Conservation (phyloP, 2,888 invertebrate genomes). For the Tipula lateralis region DNA sequence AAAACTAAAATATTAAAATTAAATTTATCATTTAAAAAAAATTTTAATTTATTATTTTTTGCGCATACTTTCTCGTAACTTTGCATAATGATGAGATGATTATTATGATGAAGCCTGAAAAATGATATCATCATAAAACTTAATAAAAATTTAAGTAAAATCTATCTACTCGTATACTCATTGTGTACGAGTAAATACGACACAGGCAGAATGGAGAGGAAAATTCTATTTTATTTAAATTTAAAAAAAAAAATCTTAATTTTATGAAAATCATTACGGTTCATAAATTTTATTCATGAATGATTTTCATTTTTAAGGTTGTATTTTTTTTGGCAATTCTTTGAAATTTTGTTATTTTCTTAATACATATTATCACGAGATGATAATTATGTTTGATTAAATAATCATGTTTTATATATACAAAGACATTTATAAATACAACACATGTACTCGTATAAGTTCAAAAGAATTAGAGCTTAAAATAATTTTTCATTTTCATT, state of each 20-base stretch:
- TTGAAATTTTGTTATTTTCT: not conserved
- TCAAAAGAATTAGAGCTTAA: too few relatives aligned
- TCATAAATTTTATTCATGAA: slow-evolving; percentile 11
- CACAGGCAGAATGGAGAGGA: not conserved
- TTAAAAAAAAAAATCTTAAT: not conserved
- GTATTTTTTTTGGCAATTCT: not conserved
- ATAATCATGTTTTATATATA: not conserved
- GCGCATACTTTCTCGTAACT: not conserved
- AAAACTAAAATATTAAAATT: not conserved
- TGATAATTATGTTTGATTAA: not conserved
- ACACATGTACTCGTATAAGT: not conserved
- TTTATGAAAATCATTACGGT: slow-evolving; percentile 1
- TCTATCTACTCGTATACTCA: not conserved
- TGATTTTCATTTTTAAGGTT: not conserved
- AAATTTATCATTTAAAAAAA: not conserved
- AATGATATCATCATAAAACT: not conserved
- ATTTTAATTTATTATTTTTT: not conserved
- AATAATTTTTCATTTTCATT: not conserved
- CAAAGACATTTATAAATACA: not conserved
- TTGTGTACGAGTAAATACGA: not conserved
- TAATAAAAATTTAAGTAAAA: not conserved
- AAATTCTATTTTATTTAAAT: not conserved
- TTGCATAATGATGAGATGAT: not conserved
- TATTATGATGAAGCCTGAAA: not conserved
- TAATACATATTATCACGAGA: not conserved